A percentile compares a stretch with the other conserved stretches of the same genome.
Evolutionary conservation across 1,140 invertebrate species (phyloP).

Genomic region (Ostrea edulis): DNA sequence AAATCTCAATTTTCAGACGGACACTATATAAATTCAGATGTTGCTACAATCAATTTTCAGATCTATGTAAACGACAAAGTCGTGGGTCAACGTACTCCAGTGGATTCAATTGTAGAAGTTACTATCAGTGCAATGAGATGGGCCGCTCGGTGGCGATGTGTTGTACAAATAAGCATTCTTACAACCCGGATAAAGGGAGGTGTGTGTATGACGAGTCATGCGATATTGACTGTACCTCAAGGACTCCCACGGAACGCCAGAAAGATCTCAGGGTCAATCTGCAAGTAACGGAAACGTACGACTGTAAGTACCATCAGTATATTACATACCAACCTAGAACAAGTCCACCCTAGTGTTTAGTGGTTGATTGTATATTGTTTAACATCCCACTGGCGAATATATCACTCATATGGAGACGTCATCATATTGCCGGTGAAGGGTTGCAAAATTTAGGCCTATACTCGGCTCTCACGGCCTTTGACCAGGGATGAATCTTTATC

Average conservation of each 20-base stretch:
- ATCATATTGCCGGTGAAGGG: too few species aligned
- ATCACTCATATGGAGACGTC: too few species aligned
- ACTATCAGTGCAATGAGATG: background rate
- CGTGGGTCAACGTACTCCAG: background rate
- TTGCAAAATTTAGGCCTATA: too few species aligned
- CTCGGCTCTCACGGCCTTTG: too few species aligned
- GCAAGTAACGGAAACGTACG: background rate
- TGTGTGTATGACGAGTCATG: background rate
- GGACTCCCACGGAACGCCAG: background rate
- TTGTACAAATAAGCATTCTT: background rate
- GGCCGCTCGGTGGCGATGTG: conserved; percentile 7
- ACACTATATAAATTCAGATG: too few species aligned
- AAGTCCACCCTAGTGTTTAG: too few species aligned
- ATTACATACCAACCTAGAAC: too few species aligned
- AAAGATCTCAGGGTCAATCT: background rate
- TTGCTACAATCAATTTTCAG: background rate
- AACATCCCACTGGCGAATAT: too few species aligned
- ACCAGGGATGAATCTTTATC: too few species aligned
- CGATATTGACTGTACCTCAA: background rate
- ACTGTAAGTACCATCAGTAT: background rate
- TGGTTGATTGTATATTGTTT: too few species aligned
- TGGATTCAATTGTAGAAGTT: background rate
- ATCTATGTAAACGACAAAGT: background rate
- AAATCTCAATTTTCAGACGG: too few species aligned
- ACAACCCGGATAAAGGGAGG: background rate